These are phyloP conservation scores for Xenus cinereus DNA, from an alignment of 2,113 vertebrate genomes.

Conservation along the genomic window DNA sequence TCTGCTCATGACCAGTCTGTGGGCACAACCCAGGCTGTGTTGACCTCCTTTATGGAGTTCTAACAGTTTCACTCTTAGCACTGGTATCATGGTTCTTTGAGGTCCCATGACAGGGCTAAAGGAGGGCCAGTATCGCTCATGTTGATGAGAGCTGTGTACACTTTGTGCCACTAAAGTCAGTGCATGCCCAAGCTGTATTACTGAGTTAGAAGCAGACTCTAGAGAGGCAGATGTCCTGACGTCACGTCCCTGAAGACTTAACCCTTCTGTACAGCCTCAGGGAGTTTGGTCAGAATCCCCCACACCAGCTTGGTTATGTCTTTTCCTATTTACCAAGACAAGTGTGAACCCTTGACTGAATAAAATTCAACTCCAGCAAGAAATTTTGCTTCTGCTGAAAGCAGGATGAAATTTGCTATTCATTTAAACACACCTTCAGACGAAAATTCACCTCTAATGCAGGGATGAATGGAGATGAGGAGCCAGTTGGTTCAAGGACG, in stretches of 20 bases:
- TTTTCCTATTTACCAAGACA: conserved; percentile 23
- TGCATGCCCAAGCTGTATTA: rapidly evolving
- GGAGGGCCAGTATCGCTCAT: neutral
- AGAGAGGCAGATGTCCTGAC: neutral
- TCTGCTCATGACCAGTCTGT: neutral
- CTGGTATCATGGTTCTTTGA: neutral
- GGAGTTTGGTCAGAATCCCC: neutral
- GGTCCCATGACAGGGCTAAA: neutral
- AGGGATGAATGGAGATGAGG: neutral
- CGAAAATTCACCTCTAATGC: neutral
- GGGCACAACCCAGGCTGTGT: neutral
- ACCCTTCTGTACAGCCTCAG: neutral
- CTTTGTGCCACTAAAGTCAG: neutral
- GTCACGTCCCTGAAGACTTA: neutral
- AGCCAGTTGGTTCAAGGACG: neutral
- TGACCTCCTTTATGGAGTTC: neutral
- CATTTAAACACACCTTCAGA: neutral
- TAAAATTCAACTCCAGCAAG: neutral
- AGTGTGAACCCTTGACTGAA: neutral
- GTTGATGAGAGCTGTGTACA: neutral
- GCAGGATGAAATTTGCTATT: neutral
- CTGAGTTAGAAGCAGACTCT: neutral
- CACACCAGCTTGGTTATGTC: neutral
- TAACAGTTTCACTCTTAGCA: neutral
- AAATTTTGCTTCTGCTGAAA: neutral